Percentiles rank a stretch among this genome's conserved stretches.
Conservation (phyloP, 2,888 invertebrate species). For the Lissocephala sabroskyi region DNA sequence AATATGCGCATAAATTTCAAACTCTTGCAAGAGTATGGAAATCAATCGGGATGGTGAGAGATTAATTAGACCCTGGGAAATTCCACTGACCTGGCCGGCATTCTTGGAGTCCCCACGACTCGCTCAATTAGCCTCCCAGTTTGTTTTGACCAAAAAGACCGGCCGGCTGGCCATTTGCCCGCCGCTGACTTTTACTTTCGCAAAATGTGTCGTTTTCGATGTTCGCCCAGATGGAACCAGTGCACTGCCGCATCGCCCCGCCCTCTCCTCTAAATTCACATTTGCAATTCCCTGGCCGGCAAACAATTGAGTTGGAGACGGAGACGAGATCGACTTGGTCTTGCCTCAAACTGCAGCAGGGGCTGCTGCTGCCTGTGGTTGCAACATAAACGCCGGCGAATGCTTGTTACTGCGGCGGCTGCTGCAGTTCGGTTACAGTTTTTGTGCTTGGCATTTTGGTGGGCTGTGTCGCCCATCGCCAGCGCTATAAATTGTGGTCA, state of each 20-base stretch:
- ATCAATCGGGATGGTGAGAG: background rate
- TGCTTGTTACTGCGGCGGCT: slow-evolving; percentile 34
- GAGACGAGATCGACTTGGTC: slow-evolving; percentile 8
- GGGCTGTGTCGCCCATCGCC: slow-evolving; percentile 55
- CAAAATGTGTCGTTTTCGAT: slow-evolving; percentile 50
- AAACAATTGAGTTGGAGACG: slow-evolving; percentile 38
- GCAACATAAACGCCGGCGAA: slow-evolving; percentile 46
- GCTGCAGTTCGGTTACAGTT: slow-evolving; percentile 35
- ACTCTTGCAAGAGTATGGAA: background rate
- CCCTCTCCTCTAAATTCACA: slow-evolving; percentile 25
- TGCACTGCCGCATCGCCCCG: slow-evolving; percentile 37
- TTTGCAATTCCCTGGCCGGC: slow-evolving; percentile 1
- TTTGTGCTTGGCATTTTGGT: slow-evolving; percentile 42
- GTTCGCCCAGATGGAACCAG: slow-evolving; percentile 55
- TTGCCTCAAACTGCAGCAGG: background rate
- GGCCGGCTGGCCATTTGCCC: too few species aligned
- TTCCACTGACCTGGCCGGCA: too few species aligned
- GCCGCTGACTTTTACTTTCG: slow-evolving; percentile 47
- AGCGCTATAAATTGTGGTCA: slow-evolving; percentile 62
- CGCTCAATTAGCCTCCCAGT: background rate
- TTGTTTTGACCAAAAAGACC: background rate
- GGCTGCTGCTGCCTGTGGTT: slow-evolving; percentile 17
- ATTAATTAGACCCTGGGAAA: background rate
- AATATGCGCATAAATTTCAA: slow-evolving; percentile 3
- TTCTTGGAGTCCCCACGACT: too few species aligned